phyloP scores from a whole-genome alignment of 2,797 vertebrate species.

The Phrynocephalus vlangalii region DNA sequence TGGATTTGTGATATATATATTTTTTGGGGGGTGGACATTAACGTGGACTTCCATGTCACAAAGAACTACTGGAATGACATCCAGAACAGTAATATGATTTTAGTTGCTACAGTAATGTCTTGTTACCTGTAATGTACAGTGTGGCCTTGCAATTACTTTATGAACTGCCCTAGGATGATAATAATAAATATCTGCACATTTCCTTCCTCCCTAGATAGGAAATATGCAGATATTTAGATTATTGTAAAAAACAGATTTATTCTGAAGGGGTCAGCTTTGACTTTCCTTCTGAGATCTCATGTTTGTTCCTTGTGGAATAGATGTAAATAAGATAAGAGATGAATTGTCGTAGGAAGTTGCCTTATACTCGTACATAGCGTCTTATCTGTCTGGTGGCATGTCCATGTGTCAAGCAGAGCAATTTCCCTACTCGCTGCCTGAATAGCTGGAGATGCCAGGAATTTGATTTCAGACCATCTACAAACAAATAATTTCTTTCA shows the following conservation, averaged over 20 bases:
- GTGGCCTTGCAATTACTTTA: no score
- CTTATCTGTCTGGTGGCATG: neutral
- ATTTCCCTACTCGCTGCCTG: neutral
- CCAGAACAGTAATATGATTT: no score
- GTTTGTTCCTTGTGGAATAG: neutral
- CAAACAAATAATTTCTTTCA: neutral
- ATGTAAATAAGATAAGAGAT: neutral
- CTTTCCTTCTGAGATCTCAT: neutral
- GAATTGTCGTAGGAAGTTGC: neutral
- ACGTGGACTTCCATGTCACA: no score
- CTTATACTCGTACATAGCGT: neutral
- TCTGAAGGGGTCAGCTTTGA: neutral
- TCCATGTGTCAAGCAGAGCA: neutral
- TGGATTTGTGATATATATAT: no score
- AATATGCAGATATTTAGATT: neutral
- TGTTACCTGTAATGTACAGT: no score
- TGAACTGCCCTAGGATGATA: neutral
- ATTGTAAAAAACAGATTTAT: neutral
- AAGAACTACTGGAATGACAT: no score
- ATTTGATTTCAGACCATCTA: neutral
- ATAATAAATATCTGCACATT: neutral
- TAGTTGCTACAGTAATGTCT: neutral
- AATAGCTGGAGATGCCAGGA: neutral
- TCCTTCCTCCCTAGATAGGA: neutral
- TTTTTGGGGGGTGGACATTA: no score